Evolutionary conservation across 2,113 vertebrate species (phyloP), one percentile per base, ranked within the genome.

Genomic region (Notothenia coriiceps): DNA sequence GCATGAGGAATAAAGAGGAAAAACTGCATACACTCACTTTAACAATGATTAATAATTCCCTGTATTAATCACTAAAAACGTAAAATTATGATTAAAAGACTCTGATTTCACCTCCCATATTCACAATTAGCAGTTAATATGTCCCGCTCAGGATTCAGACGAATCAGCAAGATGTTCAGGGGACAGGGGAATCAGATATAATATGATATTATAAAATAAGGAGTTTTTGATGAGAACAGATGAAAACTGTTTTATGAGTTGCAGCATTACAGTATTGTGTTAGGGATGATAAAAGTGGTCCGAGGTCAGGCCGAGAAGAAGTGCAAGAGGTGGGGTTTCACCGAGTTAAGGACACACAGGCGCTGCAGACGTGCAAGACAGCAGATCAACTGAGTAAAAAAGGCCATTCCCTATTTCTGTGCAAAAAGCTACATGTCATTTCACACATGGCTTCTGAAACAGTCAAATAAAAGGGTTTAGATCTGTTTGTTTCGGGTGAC

Each of bases 381-480:
- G 77, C 69, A 43, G 62, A 13, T 7, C 33, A 47, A 50, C 60
- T 29, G 63, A 76, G 2, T 22, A 49, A 3, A 73, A 29, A 84
- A 74, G 83, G 67, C 74, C 43, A 33, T 74, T 86, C 40, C 11
- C 49, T 52, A 49, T 29, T 1, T 49, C 63, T 77, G 87, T 89
- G 84, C 82, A 87, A 86, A 89, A 66, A 62, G 61, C 70, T 80
- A 74, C 51, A 14, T 17, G n/a, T 46, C 44, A 59, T 80, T 52
- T 81, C 43, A 54, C 55, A 76, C 47, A 46, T 62, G 62, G 62
- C 68, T 77, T 60, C 61, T 44, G 46, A 61, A 6, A 40, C 11
- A 43, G 10, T 50, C 52, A 49, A 33, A 56, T 43, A 2, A 46
- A 35, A 11, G 10, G 12, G 52, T 46, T 63, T 20, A 1, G 33